Evolutionary conservation across 2,888 invertebrate genomes (phyloP).

Genomic region (Liodrosophila aerea): DNA sequence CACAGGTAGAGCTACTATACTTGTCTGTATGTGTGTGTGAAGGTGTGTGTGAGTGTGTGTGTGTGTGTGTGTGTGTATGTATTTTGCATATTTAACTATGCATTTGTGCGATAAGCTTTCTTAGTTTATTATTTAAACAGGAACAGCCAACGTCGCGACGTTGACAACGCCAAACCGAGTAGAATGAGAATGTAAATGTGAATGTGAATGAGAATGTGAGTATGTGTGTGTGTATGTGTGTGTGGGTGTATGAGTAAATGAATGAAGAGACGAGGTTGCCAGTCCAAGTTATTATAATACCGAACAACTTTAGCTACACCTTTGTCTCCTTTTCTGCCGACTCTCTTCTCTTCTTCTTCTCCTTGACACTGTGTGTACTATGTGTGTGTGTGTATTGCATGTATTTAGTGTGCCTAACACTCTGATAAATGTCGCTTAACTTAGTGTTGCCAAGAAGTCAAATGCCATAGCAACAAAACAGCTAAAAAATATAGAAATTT

Average conservation of each 20-base stretch:
- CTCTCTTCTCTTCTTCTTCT: background rate
- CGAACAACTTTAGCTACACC: constrained; percentile 36
- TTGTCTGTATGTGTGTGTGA: too few species aligned
- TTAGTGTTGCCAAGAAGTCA: background rate
- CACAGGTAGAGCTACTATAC: background rate
- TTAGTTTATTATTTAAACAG: constrained; percentile 68
- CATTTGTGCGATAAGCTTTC: constrained; percentile 66
- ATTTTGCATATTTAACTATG: constrained; percentile 64
- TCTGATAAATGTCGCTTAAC: constrained; percentile 58
- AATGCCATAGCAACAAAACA: background rate
- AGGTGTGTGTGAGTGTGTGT: background rate
- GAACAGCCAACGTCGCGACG: constrained; percentile 37
- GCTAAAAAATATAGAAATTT: too few species aligned
- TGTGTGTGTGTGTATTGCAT: constrained; percentile 16
- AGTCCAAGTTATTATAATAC: constrained; percentile 60
- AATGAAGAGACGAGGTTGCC: constrained; percentile 9
- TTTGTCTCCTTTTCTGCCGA: constrained; percentile 8
- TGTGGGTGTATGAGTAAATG: background rate
- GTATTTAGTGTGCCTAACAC: constrained; percentile 68
- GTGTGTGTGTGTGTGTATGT: background rate
- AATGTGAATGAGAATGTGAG: constrained; percentile 6
- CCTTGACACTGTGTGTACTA: background rate
- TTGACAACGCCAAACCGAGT: constrained; percentile 48
- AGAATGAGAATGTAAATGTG: constrained; percentile 18
- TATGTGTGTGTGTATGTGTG: background rate